A percentile compares a stretch with the other conserved stretches of the same genome.
phyloP scores from a whole-genome alignment of 2,888 invertebrate genomes.

The Miltochrista miniata region DNA sequence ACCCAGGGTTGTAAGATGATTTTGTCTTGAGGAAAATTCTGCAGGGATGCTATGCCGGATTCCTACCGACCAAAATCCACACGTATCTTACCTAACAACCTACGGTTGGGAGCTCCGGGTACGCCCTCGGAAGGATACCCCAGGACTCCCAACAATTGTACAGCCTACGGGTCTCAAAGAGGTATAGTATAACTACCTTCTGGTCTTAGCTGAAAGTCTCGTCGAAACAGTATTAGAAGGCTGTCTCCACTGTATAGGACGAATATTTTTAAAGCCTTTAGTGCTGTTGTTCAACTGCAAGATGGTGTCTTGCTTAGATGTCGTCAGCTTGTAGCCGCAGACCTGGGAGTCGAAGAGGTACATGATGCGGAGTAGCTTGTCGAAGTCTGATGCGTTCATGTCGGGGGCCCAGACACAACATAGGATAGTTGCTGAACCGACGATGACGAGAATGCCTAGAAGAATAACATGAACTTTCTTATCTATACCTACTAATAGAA shows the following conservation, averaged over 20 bases:
- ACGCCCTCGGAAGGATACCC: too few species aligned
- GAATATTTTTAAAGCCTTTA: slow-evolving; percentile 36
- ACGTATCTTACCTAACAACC: too few species aligned
- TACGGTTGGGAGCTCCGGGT: too few species aligned
- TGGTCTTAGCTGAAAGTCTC: slow-evolving; percentile 54
- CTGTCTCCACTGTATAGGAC: slow-evolving; percentile 52
- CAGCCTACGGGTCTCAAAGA: too few species aligned
- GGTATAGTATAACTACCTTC: slow-evolving; percentile 46
- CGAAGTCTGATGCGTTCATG: slow-evolving; percentile 42
- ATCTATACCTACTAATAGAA: too few species aligned
- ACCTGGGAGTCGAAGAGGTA: slow-evolving; percentile 63
- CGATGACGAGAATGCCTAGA: slow-evolving; percentile 52
- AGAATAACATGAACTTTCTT: background rate
- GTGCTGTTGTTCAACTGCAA: slow-evolving; percentile 56
- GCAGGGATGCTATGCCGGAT: too few species aligned
- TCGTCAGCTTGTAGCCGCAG: slow-evolving; percentile 46
- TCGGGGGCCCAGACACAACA: slow-evolving; percentile 60
- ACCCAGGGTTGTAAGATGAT: too few species aligned
- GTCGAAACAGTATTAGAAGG: slow-evolving; percentile 52
- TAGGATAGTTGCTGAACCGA: slow-evolving; percentile 46
- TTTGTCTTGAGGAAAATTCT: too few species aligned
- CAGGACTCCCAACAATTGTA: too few species aligned
- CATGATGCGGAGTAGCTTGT: slow-evolving; percentile 65
- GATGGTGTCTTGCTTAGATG: slow-evolving; percentile 37
- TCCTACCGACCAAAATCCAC: too few species aligned